Percentiles rank a stretch among this genome's conserved stretches.
Conservation (phyloP, 2,888 invertebrate species). For the Hypomecis punctinalis region DNA sequence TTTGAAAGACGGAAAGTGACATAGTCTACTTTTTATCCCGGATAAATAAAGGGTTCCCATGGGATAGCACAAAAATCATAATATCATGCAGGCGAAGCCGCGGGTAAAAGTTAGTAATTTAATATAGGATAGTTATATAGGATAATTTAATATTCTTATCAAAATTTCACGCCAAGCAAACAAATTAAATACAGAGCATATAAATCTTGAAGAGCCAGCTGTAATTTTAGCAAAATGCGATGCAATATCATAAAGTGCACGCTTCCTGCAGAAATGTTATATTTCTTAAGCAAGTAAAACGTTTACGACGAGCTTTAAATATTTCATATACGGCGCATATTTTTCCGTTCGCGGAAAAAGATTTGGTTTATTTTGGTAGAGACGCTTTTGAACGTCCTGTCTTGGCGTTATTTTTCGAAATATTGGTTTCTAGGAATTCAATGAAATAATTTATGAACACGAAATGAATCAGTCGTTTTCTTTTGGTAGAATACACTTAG, state of each 20-base stretch:
- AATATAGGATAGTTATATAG: no score
- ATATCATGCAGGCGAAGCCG: no score
- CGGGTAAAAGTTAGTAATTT: no score
- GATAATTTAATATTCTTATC: slow-evolving; percentile 2
- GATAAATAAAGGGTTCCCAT: no score
- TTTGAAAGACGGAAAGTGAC: no score
- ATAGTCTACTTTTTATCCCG: no score
- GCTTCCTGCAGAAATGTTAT: slow-evolving; percentile 16
- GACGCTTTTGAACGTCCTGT: not conserved
- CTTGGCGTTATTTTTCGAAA: no score
- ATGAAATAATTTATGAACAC: no score
- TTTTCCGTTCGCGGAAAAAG: slow-evolving; percentile 6
- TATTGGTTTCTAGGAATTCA: no score
- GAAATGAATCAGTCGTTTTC: no score
- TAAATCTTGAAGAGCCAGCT: slow-evolving; percentile 28
- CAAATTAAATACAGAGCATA: slow-evolving; percentile 18
- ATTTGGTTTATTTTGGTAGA: not conserved
- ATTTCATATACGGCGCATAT: slow-evolving; percentile 22
- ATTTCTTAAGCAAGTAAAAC: slow-evolving; percentile 23
- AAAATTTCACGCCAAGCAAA: not conserved
- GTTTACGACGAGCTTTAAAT: slow-evolving; percentile 31
- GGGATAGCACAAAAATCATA: no score
- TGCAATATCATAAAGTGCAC: slow-evolving; percentile 40
- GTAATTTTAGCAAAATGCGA: slow-evolving; percentile 29
- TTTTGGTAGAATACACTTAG: no score